Evolutionary conservation across 2,888 invertebrate genomes (phyloP).

Genomic region (Lasioglossum leucozonium): DNA sequence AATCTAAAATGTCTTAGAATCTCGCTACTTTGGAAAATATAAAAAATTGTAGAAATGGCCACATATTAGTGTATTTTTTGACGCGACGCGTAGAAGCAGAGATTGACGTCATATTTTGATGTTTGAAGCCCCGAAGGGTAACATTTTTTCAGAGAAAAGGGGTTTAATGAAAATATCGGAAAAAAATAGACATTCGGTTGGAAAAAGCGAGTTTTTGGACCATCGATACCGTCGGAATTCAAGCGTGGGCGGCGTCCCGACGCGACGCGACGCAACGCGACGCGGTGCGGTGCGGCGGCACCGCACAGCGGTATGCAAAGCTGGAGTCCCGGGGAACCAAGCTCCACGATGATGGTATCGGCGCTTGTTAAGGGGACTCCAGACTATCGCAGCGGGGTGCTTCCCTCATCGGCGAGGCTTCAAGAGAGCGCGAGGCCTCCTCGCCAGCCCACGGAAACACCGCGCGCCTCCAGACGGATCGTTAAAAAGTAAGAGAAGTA

Average conservation of each 20-base stretch:
- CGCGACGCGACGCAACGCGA: constrained; percentile 40
- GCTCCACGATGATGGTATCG: constrained; percentile 74
- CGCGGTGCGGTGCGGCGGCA: constrained; percentile 32
- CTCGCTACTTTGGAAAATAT: background rate
- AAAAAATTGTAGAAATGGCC: too few relatives aligned
- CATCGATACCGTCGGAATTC: constrained; percentile 55
- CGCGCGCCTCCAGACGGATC: constrained; percentile 76
- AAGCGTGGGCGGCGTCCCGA: constrained; percentile 67
- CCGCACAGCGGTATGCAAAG: constrained; percentile 69
- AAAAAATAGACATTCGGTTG: background rate
- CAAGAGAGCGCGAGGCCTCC: constrained; percentile 58
- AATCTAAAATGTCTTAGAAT: background rate
- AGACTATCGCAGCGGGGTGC: constrained; percentile 78
- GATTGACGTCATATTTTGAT: too few relatives aligned
- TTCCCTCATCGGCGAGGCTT: constrained; percentile 73
- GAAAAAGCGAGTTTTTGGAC: background rate
- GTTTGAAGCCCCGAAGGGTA: background rate
- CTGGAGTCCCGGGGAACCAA: constrained; percentile 60
- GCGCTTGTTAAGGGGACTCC: constrained; percentile 76
- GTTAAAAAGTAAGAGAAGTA: constrained; percentile 76
- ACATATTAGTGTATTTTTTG: too few relatives aligned
- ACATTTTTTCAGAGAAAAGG: background rate
- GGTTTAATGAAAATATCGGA: background rate
- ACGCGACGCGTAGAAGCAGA: too few relatives aligned
- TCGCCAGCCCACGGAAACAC: constrained; percentile 67